Percentiles rank a stretch among this genome's conserved stretches.
Evolutionary conservation across 37 sponge, comb jelly and placozoan genomes (phyloP).

Genomic region (Crambe crambe): DNA sequence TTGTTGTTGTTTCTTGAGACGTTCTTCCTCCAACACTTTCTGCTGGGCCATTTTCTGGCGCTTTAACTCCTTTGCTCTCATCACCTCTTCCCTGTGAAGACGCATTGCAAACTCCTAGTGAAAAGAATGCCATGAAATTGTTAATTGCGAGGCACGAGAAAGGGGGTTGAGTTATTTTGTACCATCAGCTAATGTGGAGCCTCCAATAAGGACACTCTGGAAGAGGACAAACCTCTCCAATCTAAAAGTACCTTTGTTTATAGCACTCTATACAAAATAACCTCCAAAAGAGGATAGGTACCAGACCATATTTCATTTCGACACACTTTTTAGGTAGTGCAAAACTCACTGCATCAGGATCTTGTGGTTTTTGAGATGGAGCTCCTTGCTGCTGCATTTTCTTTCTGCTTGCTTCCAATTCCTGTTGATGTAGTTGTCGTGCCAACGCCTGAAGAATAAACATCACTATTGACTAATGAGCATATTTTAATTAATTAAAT

Average conservation of each 20-base stretch:
- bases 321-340: no score
- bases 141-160: no score
- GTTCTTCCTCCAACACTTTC: slow-evolving; percentile 7
- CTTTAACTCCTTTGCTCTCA: slow-evolving; percentile 9
- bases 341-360: not conserved
- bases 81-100: slow-evolving; percentile 28
- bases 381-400: no score
- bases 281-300: no score
- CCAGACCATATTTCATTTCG: no score
- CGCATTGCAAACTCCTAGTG: slow-evolving; percentile 38
- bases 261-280: no score
- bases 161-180: not conserved
- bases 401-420: not conserved
- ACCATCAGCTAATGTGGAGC: no score
- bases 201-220: no score
- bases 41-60: slow-evolving; percentile 17
- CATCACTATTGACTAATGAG: not conserved
- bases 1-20: not conserved
- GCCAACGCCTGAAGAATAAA: not conserved
- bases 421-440: not conserved
- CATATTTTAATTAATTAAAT: no score
- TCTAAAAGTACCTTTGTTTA: no score
- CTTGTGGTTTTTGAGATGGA: not conserved
- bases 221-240: no score
- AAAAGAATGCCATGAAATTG: not conserved